Evolutionary conservation across 2,888 invertebrate species (phyloP).

Genomic region (Oegoconia quadripuncta): DNA sequence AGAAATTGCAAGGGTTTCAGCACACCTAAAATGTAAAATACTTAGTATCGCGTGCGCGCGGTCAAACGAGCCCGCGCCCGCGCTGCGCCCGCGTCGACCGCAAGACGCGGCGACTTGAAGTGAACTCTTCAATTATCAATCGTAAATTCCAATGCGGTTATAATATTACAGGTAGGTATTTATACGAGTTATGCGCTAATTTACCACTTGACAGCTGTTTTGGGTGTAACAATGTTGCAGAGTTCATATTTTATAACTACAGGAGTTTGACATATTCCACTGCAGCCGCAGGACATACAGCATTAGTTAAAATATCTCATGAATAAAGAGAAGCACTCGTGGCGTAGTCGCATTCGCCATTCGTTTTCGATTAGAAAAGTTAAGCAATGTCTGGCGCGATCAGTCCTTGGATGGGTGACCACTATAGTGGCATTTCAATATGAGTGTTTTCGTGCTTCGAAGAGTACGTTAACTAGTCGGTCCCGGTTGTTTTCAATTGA

Average conservation of each 20-base stretch:
- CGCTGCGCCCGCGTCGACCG: constrained; percentile 21
- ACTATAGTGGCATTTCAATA: no score
- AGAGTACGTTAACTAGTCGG: no score
- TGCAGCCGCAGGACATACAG: no score
- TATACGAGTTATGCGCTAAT: not conserved
- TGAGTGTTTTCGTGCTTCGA: no score
- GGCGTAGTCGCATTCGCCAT: no score
- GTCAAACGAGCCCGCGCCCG: no score
- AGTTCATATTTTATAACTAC: not conserved
- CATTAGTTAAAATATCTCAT: no score
- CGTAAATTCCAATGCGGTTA: constrained; percentile 64
- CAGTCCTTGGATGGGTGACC: no score
- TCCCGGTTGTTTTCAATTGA: no score
- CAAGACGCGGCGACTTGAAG: constrained; percentile 48
- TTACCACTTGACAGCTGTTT: not conserved
- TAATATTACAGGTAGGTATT: constrained; percentile 33
- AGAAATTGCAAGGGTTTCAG: constrained; percentile 63
- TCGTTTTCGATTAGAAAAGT: no score
- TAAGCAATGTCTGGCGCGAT: no score
- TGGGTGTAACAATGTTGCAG: constrained; percentile 4
- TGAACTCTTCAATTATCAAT: constrained; percentile 72
- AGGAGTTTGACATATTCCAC: not conserved
- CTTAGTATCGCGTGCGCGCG: constrained; percentile 52
- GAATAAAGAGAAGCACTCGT: no score
- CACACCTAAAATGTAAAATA: constrained; percentile 13